A percentile compares a stretch with the other conserved stretches of the same genome.
These are phyloP conservation scores for Parauchenoglanis punctatus DNA, from an alignment of 2,797 vertebrate genomes.

Conservation along the genomic window DNA sequence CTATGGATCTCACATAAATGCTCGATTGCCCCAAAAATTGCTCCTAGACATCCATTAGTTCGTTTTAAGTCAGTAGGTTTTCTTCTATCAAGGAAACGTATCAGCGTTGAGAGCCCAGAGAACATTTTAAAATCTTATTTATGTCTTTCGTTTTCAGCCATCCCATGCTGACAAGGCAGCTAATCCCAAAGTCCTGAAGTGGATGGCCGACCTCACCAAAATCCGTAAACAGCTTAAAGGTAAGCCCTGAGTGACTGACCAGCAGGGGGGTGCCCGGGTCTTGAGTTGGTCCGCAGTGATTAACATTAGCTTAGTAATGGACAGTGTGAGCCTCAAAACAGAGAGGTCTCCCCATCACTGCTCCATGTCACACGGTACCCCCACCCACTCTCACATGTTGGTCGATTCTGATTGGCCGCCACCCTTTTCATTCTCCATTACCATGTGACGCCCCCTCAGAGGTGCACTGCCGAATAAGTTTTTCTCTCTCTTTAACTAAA, in stretches of 20 bases:
- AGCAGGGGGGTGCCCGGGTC: constrained; percentile 37
- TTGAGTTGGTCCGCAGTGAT: constrained; percentile 38
- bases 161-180: constrained; percentile 95
- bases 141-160: constrained; percentile 73
- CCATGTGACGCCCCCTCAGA: constrained; percentile 58
- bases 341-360: constrained; percentile 52
- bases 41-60: not conserved
- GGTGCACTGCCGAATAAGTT: constrained; percentile 61
- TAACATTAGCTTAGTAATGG: constrained; percentile 43
- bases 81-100: not conserved
- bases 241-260: constrained; percentile 64
- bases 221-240: constrained; percentile 97
- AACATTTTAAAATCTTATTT: not conserved
- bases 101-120: not conserved
- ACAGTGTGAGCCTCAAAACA: constrained; percentile 49
- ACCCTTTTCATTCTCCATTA: constrained; percentile 61
- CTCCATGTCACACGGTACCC: constrained; percentile 63
- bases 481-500: constrained; percentile 66
- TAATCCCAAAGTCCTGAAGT: constrained; percentile 96
- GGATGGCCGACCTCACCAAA: constrained; percentile 98
- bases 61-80: not conserved
- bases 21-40: not conserved
- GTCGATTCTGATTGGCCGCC: constrained; percentile 52
- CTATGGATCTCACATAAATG: not conserved
- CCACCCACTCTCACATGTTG: constrained; percentile 56